Percentiles rank a stretch among this genome's conserved stretches.
Conservation (phyloP, 64 coral and sea anemone species). For the Astreopora myriophthalma region DNA sequence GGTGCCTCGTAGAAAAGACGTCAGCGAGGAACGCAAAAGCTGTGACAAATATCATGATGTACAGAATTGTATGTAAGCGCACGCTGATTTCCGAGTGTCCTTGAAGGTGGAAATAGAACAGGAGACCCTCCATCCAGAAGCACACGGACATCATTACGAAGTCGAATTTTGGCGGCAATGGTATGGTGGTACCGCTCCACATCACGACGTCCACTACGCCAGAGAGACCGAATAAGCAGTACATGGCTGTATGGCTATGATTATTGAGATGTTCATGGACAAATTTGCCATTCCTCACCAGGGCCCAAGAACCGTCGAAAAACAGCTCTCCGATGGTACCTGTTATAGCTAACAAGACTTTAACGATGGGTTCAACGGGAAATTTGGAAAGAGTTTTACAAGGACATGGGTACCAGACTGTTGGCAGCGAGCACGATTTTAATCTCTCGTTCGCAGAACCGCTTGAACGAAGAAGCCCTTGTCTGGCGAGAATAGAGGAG, state of each 20-base stretch:
- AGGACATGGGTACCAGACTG: constrained; percentile 31
- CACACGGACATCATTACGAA: neutral
- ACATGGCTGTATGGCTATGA: constrained; percentile 27
- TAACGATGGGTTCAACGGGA: constrained; percentile 35
- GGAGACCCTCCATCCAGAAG: constrained; percentile 32
- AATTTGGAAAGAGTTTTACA: neutral
- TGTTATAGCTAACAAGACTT: neutral
- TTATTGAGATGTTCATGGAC: constrained; percentile 3
- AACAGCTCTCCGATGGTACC: constrained; percentile 9
- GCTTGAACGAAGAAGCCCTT: neutral
- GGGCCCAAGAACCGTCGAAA: neutral
- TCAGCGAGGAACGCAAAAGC: neutral
- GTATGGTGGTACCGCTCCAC: neutral
- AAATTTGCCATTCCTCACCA: constrained; percentile 23
- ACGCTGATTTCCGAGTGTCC: constrained; percentile 12
- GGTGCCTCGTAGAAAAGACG: neutral
- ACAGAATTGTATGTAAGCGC: constrained; percentile 42
- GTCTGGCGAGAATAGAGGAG: neutral
- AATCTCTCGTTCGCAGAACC: neutral
- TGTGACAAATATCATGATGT: constrained; percentile 27
- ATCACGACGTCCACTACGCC: constrained; percentile 21
- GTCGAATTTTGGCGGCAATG: neutral
- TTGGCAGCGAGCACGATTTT: neutral
- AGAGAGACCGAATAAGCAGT: constrained; percentile 26
- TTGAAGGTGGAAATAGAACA: constrained; percentile 46